phyloP scores from a whole-genome alignment of 2,113 vertebrate genomes.

The Entomyzon cyanotis region DNA sequence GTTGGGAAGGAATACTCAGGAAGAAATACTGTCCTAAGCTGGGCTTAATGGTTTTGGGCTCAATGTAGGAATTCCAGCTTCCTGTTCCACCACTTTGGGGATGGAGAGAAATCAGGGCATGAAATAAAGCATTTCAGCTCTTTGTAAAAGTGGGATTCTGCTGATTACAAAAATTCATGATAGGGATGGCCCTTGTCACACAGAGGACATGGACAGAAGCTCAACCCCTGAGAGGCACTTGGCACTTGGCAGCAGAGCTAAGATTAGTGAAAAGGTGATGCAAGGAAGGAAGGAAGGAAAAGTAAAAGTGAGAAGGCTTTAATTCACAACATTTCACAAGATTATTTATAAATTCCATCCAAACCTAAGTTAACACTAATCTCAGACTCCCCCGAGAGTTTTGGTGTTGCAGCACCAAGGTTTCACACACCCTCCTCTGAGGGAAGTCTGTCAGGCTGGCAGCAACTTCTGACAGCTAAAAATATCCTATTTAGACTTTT shows the following conservation, averaged over 20 bases:
- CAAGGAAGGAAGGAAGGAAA: not conserved
- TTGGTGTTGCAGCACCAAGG: not conserved
- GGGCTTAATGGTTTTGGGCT: not conserved
- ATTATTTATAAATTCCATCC: not conserved
- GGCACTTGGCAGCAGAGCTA: not conserved
- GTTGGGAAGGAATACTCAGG: not conserved
- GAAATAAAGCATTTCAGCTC: not conserved
- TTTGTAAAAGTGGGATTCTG: not conserved
- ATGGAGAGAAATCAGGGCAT: not conserved
- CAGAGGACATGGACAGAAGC: rapidly evolving
- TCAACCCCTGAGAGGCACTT: not conserved
- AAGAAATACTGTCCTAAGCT: not conserved
- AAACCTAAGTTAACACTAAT: not conserved
- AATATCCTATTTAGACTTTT: not conserved
- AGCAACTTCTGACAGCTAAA: not conserved
- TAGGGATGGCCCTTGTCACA: not conserved
- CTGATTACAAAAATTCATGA: not conserved
- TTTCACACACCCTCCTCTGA: not conserved
- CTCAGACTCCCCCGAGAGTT: not conserved
- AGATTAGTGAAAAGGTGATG: not conserved
- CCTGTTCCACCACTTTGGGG: not conserved
- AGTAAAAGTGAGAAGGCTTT: not conserved
- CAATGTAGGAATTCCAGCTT: not conserved
- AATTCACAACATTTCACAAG: not conserved
- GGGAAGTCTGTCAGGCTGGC: not conserved